phyloP scores from a whole-genome alignment of 2,797 vertebrate species.

The Ceryle rudis region DNA sequence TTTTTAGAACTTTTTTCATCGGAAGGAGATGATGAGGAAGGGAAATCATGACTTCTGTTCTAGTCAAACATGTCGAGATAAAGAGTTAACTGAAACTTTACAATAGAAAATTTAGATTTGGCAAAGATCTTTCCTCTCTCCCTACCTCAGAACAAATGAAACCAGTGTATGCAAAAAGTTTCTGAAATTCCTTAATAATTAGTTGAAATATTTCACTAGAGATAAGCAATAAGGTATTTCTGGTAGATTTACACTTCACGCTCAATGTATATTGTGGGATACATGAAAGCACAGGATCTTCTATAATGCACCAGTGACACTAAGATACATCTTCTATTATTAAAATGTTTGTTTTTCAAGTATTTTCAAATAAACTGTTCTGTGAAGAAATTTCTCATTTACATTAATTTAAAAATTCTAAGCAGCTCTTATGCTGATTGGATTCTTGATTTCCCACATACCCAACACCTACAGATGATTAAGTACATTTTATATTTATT shows the following conservation, averaged over 20 bases:
- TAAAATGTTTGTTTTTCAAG: neutral
- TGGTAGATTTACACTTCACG: neutral
- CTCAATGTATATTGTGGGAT: neutral
- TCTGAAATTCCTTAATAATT: neutral
- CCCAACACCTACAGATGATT: neutral
- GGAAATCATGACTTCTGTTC: neutral
- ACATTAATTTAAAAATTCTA: neutral
- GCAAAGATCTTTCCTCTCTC: neutral
- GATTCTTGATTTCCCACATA: neutral
- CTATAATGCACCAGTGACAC: neutral
- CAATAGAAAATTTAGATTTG: neutral
- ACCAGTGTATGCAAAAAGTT: rapidly evolving
- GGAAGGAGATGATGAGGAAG: rapidly evolving
- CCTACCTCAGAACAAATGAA: neutral
- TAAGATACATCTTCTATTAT: neutral
- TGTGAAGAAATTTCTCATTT: neutral
- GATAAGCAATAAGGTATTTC: neutral
- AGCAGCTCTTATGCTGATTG: rapidly evolving
- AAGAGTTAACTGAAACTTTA: neutral
- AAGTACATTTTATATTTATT: neutral
- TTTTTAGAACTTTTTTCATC: neutral
- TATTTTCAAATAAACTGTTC: neutral
- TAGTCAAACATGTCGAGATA: neutral
- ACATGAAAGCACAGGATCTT: neutral
- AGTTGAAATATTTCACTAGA: neutral